Evolutionary conservation across 1,140 invertebrate genomes (phyloP).

Genomic region (Drosophila punjabiensis): DNA sequence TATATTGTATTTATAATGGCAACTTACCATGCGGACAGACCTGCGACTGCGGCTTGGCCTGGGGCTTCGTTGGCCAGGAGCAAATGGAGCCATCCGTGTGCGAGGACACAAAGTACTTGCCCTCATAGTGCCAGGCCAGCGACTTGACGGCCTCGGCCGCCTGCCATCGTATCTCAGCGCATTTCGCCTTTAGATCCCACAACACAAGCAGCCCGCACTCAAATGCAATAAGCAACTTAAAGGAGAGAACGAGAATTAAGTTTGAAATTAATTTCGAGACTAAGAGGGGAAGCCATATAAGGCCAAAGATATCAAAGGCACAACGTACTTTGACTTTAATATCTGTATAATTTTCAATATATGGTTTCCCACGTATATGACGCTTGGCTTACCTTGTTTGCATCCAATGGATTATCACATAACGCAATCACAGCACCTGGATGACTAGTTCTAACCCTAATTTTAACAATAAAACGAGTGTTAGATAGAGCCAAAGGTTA

Average conservation of each 20-base stretch:
- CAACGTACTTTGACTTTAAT: background rate
- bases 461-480: background rate
- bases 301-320: background rate
- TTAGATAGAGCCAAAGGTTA: background rate
- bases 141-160: conserved; percentile 92
- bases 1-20: conserved; percentile 2
- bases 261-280: too few species aligned
- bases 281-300: background rate
- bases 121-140: conserved; percentile 98
- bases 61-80: conserved; percentile 94
- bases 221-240: conserved; percentile 97
- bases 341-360: background rate
- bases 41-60: conserved; percentile 91
- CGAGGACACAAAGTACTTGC: conserved; percentile 98
- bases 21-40: conserved; percentile 95
- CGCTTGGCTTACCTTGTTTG: conserved; percentile 92
- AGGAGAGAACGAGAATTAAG: background rate
- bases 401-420: conserved; percentile 97
- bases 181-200: conserved; percentile 96
- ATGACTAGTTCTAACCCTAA: conserved; percentile 96
- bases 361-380: background rate
- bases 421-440: conserved; percentile 97
- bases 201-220: conserved; percentile 97
- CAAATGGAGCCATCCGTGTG: conserved; percentile 97
- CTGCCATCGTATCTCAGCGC: conserved; percentile 93